Percentiles rank a stretch among this genome's conserved stretches.
These are phyloP conservation scores for Petrocephalus schoutedeni DNA, from an alignment of 2,797 vertebrate species.

Conservation along the genomic window DNA sequence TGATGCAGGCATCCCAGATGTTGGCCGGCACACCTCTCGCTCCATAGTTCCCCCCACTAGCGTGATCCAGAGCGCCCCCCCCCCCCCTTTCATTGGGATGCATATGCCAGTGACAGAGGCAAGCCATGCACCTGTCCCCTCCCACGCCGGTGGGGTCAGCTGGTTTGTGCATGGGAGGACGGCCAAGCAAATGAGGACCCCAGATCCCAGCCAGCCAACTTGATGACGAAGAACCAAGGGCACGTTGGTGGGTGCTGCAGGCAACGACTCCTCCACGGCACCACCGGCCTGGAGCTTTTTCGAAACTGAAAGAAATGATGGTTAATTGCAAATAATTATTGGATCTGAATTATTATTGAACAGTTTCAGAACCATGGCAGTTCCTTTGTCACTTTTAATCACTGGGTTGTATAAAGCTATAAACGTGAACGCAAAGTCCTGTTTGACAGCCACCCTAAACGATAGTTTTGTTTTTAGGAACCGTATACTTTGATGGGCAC, in stretches of 20 bases:
- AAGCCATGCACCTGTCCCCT: not conserved
- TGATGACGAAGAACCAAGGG: not conserved
- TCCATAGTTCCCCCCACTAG: not conserved
- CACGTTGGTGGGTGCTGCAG: not conserved
- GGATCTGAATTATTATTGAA: not conserved
- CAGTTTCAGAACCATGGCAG: not conserved
- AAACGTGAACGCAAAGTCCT: not conserved
- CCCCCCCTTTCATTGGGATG: not conserved
- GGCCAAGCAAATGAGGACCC: not conserved
- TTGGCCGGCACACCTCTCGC: not conserved
- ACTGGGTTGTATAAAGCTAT: not conserved
- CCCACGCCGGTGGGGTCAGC: not conserved
- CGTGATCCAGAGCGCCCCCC: not conserved
- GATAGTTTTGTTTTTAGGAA: not conserved
- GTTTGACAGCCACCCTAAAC: not conserved
- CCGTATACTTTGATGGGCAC: not conserved
- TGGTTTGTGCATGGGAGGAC: no score
- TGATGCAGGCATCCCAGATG: not conserved
- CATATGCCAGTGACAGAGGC: not conserved
- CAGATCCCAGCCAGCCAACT: not conserved
- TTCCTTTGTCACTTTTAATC: not conserved
- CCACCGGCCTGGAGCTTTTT: not conserved
- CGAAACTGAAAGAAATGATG: not conserved
- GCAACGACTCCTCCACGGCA: not conserved
- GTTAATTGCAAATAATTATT: not conserved